Percentiles rank a stretch among this genome's conserved stretches.
phyloP scores from a whole-genome alignment of 2,888 invertebrate genomes.

The Drosophila mulleri region DNA sequence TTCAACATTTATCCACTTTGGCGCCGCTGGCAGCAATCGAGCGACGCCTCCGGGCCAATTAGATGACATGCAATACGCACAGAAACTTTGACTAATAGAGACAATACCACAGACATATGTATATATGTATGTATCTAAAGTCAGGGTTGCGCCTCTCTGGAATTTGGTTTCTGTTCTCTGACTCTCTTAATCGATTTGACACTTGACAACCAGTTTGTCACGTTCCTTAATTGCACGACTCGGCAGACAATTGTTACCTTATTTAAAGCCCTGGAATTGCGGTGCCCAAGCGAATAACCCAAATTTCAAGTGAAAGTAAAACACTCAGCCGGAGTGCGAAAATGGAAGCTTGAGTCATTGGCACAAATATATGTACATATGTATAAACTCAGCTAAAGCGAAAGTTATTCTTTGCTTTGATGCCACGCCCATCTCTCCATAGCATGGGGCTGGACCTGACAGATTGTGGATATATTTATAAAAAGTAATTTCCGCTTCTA shows the following conservation, averaged over 20 bases:
- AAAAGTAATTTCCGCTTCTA: neutral
- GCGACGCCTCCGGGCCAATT: slow-evolving; percentile 52
- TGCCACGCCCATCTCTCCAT: neutral
- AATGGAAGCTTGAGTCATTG: slow-evolving; percentile 36
- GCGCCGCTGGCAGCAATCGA: slow-evolving; percentile 33
- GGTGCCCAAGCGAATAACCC: slow-evolving; percentile 42
- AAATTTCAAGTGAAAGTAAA: slow-evolving; percentile 65
- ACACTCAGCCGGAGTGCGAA: slow-evolving; percentile 35
- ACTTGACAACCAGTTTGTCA: slow-evolving; percentile 34
- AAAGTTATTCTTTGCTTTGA: slow-evolving; percentile 12
- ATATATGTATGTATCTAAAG: no score
- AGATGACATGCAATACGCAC: slow-evolving; percentile 69
- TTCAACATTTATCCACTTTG: slow-evolving; percentile 58
- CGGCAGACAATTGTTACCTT: slow-evolving; percentile 33
- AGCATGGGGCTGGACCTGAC: no score
- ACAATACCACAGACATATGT: no score
- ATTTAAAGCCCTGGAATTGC: slow-evolving; percentile 3
- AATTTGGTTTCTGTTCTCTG: neutral
- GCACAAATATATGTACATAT: neutral
- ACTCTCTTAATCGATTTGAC: slow-evolving; percentile 55
- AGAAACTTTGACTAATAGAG: neutral
- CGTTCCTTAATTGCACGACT: slow-evolving; percentile 13
- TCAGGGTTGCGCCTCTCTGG: neutral
- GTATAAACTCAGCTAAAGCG: slow-evolving; percentile 12
- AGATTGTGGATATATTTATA: neutral